These are phyloP conservation scores for Vanessa tameamea DNA, from an alignment of 1,140 invertebrate species.

Conservation along the genomic window DNA sequence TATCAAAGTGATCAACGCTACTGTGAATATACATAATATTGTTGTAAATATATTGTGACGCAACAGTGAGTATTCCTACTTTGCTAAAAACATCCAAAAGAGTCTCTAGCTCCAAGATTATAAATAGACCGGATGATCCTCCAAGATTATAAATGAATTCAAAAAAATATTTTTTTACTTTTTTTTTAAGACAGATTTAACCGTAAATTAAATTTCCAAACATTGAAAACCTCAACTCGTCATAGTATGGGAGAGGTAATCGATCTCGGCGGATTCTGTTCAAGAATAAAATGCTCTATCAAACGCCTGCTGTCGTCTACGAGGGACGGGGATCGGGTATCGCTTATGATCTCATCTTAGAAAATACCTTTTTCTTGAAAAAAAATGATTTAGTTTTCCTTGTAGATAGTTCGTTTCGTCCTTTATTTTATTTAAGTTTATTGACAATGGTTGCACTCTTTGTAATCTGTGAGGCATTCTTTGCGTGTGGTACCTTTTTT, in stretches of 20 bases:
- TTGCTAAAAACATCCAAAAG: no score
- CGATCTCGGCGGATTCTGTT: neutral
- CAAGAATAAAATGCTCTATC: conserved; percentile 1
- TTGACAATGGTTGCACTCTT: neutral
- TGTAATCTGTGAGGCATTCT: no score
- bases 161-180: no score
- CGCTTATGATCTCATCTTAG: neutral
- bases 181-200: no score
- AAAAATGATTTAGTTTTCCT: neutral
- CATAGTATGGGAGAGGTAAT: neutral
- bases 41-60: no score
- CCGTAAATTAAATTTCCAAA: neutral
- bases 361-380: neutral
- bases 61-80: no score
- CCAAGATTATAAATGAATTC: no score
- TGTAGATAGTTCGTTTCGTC: neutral
- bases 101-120: no score
- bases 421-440: neutral
- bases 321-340: neutral
- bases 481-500: no score
- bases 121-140: no score
- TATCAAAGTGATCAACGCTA: no score
- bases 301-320: neutral
- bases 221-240: neutral
- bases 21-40: no score